These are phyloP conservation scores for Leuciscus idus DNA, from an alignment of 2,113 vertebrate species.

Conservation along the genomic window DNA sequence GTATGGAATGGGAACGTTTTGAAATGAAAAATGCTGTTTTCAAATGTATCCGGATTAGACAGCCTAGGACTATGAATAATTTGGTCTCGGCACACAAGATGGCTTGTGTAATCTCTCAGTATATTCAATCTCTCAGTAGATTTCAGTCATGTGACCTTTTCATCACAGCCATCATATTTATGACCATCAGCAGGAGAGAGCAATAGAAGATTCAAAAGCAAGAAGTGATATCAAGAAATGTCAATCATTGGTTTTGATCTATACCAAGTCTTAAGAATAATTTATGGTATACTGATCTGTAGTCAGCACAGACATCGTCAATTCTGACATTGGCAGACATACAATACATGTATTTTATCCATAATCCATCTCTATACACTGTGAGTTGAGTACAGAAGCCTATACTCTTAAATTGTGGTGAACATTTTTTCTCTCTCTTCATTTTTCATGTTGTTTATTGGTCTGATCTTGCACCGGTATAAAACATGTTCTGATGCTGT, in stretches of 20 bases:
- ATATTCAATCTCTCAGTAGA: not conserved
- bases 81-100: not conserved
- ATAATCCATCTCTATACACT: not conserved
- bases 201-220: not conserved
- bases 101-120: not conserved
- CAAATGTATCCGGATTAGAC: too few species aligned
- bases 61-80: not conserved
- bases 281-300: not conserved
- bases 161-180: not conserved
- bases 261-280: not conserved
- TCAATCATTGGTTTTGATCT: constrained; percentile 2
- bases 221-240: not conserved
- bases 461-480: too few species aligned
- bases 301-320: not conserved
- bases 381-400: not conserved
- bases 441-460: too few species aligned
- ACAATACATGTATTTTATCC: not conserved
- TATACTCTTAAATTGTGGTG: too few species aligned
- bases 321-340: not conserved
- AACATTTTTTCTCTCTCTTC: too few species aligned
- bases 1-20: too few species aligned
- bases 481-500: too few species aligned
- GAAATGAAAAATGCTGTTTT: too few species aligned
- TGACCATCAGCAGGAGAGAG: not conserved
- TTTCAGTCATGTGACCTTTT: not conserved